Evolutionary conservation across 2,888 invertebrate genomes (phyloP).

Genomic region (Macrophya alboannulata): DNA sequence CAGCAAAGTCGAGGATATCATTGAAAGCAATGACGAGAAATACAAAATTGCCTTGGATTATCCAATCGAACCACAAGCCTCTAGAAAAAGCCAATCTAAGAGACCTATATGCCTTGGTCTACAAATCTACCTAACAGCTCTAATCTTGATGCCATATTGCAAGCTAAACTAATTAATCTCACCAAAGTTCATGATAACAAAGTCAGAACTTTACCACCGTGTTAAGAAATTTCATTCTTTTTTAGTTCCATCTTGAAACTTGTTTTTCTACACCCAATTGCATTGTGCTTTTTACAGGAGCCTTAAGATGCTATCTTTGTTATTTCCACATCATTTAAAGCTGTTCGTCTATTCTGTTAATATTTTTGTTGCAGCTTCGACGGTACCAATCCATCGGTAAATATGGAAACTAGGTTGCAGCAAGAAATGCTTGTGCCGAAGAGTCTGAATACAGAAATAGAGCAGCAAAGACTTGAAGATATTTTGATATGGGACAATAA

Average conservation of each 20-base stretch:
- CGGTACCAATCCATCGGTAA: constrained; percentile 95
- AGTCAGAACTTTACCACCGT: constrained; percentile 88
- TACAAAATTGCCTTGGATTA: constrained; percentile 96
- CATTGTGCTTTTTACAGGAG: not conserved
- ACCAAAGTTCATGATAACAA: constrained; percentile 96
- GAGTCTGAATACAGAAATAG: constrained; percentile 99
- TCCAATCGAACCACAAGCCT: constrained; percentile 92
- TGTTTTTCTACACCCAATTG: not conserved
- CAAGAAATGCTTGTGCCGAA: constrained; percentile 97
- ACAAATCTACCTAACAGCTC: constrained; percentile 99
- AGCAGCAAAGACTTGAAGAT: constrained; percentile 98
- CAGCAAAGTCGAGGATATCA: constrained; percentile 98
- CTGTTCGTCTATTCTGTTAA: constrained; percentile 34
- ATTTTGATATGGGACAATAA: constrained; percentile 99
- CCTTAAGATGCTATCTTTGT: not conserved
- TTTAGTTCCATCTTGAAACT: not conserved
- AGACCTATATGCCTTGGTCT: constrained; percentile 95
- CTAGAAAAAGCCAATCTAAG: constrained; percentile 92
- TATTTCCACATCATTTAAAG: not conserved
- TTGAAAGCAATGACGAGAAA: constrained; percentile 98
- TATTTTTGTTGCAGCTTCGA: constrained; percentile 81
- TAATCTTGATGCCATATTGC: constrained; percentile 99
- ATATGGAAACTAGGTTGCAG: constrained; percentile 95
- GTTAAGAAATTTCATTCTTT: constrained; percentile 78
- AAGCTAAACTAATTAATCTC: constrained; percentile 98